Conservation (phyloP, 2,888 invertebrate species). For the Dendrolimus pini region DNA sequence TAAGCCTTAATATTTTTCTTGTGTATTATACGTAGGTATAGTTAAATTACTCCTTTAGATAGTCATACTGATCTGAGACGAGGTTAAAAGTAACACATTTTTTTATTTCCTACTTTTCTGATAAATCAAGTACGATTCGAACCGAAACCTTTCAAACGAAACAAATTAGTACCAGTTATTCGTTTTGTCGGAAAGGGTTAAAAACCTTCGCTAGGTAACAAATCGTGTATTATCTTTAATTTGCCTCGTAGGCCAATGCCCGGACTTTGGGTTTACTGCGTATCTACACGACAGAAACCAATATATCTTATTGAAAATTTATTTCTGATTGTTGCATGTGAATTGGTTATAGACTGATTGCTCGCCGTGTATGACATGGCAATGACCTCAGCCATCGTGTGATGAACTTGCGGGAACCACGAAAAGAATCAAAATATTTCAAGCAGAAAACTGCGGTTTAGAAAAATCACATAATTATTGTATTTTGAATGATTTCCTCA, state of each 20-base stretch:
- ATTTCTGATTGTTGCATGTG: not conserved
- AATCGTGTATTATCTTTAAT: not conserved
- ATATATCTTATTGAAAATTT: not conserved
- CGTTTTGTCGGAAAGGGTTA: not conserved
- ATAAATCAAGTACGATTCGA: no score
- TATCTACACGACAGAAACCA: not conserved
- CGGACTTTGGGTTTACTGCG: not conserved
- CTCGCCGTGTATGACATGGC: not conserved
- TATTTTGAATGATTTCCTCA: not conserved
- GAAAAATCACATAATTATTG: not conserved
- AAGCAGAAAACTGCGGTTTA: not conserved
- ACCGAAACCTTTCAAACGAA: no score
- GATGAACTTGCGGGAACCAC: not conserved
- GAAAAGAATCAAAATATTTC: not conserved
- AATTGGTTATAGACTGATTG: constrained; percentile 1
- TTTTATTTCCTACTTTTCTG: no score
- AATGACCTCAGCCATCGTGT: not conserved
- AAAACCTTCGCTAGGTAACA: not conserved
- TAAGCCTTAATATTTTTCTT: no score
- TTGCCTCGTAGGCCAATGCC: not conserved
- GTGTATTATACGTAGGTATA: no score
- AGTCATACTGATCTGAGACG: no score
- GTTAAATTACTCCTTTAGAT: no score
- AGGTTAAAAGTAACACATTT: no score
- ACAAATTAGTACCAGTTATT: no score